Percentiles rank a stretch among this genome's conserved stretches.
phyloP scores from a whole-genome alignment of 2,113 vertebrate genomes.

The Gymnorhina tibicen region DNA sequence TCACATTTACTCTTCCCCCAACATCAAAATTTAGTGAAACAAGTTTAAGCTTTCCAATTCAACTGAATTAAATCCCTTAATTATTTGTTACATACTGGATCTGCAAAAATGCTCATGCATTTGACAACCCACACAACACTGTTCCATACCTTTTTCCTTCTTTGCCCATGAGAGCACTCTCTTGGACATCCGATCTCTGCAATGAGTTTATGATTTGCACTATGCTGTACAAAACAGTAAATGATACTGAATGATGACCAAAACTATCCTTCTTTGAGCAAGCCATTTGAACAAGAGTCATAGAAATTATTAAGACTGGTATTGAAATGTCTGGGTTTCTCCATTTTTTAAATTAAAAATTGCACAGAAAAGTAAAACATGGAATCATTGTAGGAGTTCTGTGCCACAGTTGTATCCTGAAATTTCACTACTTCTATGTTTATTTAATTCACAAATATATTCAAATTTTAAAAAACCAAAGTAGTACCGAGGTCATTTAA shows the following conservation, averaged over 20 bases:
- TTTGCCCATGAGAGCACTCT: neutral
- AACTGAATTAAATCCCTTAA: neutral
- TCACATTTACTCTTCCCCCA: neutral
- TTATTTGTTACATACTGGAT: neutral
- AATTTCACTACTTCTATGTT: neutral
- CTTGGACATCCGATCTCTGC: neutral
- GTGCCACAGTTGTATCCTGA: neutral
- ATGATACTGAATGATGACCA: neutral
- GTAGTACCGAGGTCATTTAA: slow-evolving; percentile 36
- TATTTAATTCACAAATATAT: neutral
- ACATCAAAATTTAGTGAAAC: neutral
- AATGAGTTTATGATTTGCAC: neutral
- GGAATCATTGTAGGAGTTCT: neutral
- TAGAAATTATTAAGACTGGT: neutral
- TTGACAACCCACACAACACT: neutral
- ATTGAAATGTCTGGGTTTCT: neutral
- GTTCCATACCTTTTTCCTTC: neutral
- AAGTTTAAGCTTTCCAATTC: neutral
- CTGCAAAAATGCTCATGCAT: neutral
- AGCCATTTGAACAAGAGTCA: neutral
- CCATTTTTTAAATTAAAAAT: neutral
- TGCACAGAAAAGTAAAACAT: neutral
- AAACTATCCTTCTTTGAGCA: neutral
- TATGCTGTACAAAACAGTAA: neutral
- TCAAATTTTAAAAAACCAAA: neutral